Percentiles rank a stretch among this genome's conserved stretches.
Evolutionary conservation across 2,797 vertebrate species (phyloP).

Genomic region (Erithacus rubecula): DNA sequence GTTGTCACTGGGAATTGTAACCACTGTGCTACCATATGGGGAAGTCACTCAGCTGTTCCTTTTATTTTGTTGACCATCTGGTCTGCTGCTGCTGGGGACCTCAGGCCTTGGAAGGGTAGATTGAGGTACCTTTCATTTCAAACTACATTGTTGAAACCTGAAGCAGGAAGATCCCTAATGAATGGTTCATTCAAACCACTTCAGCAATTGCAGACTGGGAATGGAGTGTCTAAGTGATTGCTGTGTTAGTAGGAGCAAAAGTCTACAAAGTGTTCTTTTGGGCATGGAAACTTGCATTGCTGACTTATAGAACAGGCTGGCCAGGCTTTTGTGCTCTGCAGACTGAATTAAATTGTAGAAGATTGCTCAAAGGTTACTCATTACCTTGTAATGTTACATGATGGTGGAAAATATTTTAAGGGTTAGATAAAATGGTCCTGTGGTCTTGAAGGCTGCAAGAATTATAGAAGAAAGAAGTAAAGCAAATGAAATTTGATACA

Average conservation of each 20-base stretch:
- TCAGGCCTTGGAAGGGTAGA: neutral
- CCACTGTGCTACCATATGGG: slow-evolving; percentile 25
- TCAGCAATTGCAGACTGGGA: neutral
- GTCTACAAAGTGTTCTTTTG: neutral
- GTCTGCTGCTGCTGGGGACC: slow-evolving; percentile 6
- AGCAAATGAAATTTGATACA: neutral
- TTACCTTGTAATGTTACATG: neutral
- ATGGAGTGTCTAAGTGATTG: neutral
- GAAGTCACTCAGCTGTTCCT: neutral
- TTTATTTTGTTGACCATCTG: slow-evolving; percentile 57
- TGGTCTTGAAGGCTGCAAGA: neutral
- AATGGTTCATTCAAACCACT: neutral
- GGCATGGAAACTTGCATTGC: neutral
- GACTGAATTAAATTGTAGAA: neutral
- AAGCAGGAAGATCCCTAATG: neutral
- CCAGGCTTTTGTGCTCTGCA: neutral
- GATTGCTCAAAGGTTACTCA: slow-evolving; percentile 7
- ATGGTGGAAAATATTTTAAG: slow-evolving; percentile 8
- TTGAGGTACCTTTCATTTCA: neutral
- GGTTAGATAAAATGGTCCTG: slow-evolving; percentile 3
- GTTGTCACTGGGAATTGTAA: slow-evolving; percentile 18
- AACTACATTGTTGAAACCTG: neutral
- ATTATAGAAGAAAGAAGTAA: neutral
- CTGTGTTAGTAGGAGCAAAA: neutral
- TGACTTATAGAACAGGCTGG: neutral